Conservation (phyloP, 1,140 invertebrate species). For the Pectinophora gossypiella region DNA sequence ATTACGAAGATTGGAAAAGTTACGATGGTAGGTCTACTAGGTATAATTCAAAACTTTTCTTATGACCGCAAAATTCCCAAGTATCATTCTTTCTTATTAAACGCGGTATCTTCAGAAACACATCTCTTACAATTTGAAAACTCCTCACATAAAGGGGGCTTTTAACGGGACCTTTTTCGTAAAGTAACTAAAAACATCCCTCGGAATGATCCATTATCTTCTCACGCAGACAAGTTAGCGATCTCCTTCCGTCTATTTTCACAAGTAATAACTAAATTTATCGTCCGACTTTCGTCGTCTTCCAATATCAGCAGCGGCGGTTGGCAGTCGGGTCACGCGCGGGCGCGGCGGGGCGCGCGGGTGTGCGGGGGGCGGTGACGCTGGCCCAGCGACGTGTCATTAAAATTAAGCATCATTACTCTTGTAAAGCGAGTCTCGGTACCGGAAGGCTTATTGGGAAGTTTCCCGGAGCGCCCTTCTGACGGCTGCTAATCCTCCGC, state of each 20-base stretch:
- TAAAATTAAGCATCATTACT: constrained; percentile 75
- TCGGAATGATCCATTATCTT: constrained; percentile 73
- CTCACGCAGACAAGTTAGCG: constrained; percentile 72
- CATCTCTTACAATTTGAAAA: constrained; percentile 41
- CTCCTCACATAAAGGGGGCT: constrained; percentile 61
- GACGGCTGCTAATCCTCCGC: constrained; percentile 53
- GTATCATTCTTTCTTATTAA: constrained; percentile 29
- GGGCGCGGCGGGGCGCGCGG: constrained; percentile 25
- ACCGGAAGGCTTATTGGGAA: constrained; percentile 63
- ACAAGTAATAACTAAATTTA: constrained; percentile 76
- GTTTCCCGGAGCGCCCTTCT: constrained; percentile 44
- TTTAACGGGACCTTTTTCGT: constrained; percentile 63
- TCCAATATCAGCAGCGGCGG: constrained; percentile 61
- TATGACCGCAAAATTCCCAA: constrained; percentile 18
- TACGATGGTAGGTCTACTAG: constrained; percentile 2
- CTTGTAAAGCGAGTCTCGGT: constrained; percentile 61
- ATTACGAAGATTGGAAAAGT: constrained; percentile 2
- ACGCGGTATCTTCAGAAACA: constrained; percentile 33
- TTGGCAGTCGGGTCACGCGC: constrained; percentile 61
- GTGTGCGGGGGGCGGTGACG: constrained; percentile 32
- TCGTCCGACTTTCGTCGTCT: constrained; percentile 67
- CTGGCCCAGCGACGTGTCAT: constrained; percentile 59
- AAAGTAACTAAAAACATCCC: constrained; percentile 64
- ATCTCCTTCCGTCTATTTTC: constrained; percentile 75
- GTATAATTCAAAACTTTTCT: constrained; percentile 28